phyloP scores from a whole-genome alignment of 2,888 invertebrate genomes.

The Caradrina clavipalpis region DNA sequence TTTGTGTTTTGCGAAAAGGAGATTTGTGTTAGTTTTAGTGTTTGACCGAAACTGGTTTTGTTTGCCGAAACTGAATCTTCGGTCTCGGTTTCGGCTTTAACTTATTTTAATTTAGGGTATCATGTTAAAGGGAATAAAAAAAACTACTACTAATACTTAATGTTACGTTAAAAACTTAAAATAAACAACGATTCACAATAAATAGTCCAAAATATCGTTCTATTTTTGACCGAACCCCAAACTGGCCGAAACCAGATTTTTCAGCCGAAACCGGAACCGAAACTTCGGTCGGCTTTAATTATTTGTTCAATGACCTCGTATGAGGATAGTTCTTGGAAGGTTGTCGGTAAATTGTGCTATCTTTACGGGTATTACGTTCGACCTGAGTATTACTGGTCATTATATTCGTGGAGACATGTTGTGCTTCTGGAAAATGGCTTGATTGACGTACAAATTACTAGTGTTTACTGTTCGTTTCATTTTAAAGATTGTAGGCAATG shows the following conservation, averaged over 20 bases:
- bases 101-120: too few species aligned
- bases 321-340: conserved; percentile 48
- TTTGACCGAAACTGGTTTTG: neutral
- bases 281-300: neutral
- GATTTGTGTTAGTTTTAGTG: neutral
- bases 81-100: neutral
- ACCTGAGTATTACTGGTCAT: conserved; percentile 34
- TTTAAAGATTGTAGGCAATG: neutral
- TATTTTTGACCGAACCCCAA: too few species aligned
- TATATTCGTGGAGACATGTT: conserved; percentile 16
- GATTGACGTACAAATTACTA: conserved; percentile 15
- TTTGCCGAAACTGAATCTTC: neutral
- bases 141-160: too few species aligned
- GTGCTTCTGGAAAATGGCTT: conserved; percentile 15
- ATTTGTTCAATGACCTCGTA: conserved; percentile 41
- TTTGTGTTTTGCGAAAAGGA: conserved; percentile 28
- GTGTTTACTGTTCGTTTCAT: neutral
- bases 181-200: too few species aligned
- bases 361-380: conserved; percentile 39
- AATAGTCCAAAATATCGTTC: too few species aligned
- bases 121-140: too few species aligned
- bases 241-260: neutral
- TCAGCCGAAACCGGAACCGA: neutral
- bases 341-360: conserved; percentile 38
- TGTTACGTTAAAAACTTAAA: too few species aligned